phyloP scores from a whole-genome alignment of 2,888 invertebrate genomes.

The Peribatodes rhomboidaria region DNA sequence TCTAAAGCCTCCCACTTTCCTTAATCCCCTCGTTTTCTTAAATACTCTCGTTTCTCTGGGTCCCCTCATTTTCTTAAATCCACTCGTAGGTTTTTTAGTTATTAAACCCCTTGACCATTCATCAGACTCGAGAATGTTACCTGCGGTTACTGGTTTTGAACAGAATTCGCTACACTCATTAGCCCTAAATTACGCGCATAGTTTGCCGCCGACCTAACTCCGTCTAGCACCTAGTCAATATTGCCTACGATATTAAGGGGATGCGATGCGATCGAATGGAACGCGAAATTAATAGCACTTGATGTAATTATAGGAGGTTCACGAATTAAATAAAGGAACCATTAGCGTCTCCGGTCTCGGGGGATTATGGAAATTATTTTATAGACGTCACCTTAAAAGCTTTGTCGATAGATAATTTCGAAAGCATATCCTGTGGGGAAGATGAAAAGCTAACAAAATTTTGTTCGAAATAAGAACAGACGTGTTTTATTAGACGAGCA shows the following conservation, averaged over 20 bases:
- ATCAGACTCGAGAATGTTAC: too few relatives aligned
- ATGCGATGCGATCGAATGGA: constrained; percentile 63
- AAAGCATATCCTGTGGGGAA: constrained; percentile 27
- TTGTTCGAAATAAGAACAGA: constrained; percentile 8
- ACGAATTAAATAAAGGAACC: constrained; percentile 73
- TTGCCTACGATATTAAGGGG: constrained; percentile 60
- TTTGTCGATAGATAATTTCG: constrained; percentile 65
- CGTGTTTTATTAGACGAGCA: too few relatives aligned
- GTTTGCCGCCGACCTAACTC: constrained; percentile 11
- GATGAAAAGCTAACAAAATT: constrained; percentile 6
- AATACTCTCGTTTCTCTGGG: background rate
- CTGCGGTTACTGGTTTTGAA: too few relatives aligned
- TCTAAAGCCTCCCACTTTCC: too few relatives aligned
- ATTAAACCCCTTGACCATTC: too few relatives aligned
- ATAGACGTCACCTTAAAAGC: constrained; percentile 67
- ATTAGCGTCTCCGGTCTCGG: constrained; percentile 65
- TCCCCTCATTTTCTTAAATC: too few relatives aligned
- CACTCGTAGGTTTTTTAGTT: too few relatives aligned
- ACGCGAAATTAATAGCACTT: constrained; percentile 78
- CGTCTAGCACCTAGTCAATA: constrained; percentile 38
- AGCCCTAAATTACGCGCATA: constrained; percentile 22
- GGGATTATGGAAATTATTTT: constrained; percentile 70
- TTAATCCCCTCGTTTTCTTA: background rate
- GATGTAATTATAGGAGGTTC: constrained; percentile 72
- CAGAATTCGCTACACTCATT: constrained; percentile 1